Conservation (phyloP, 1,140 invertebrate genomes). For the Plectrocnemia conspersa region DNA sequence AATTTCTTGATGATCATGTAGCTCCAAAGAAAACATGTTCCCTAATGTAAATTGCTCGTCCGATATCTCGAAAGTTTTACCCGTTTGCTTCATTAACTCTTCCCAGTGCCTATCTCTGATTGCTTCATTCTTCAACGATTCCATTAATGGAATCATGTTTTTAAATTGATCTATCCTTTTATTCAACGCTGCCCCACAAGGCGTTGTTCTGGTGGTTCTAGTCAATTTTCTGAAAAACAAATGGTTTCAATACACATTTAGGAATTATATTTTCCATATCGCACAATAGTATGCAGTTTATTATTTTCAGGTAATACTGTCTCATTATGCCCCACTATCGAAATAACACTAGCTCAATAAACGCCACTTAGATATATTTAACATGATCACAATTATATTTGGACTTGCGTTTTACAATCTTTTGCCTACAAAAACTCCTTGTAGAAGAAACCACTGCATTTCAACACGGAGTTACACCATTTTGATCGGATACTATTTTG, state of each 20-base stretch:
- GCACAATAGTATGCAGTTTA: background rate
- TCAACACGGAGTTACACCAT: too few relatives aligned
- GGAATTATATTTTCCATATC: background rate
- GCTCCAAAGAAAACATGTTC: slow-evolving; percentile 88
- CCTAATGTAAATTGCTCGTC: slow-evolving; percentile 80
- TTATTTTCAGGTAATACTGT: too few relatives aligned
- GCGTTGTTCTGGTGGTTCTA: slow-evolving; percentile 52
- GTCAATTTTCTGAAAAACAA: slow-evolving; percentile 47
- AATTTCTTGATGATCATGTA: slow-evolving; percentile 78
- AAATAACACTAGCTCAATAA: too few relatives aligned
- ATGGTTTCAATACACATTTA: slow-evolving; percentile 6
- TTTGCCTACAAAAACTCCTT: too few relatives aligned
- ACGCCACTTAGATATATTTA: too few relatives aligned
- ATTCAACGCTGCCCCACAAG: slow-evolving; percentile 65
- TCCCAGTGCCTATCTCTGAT: slow-evolving; percentile 84
- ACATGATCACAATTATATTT: too few relatives aligned
- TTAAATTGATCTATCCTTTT: slow-evolving; percentile 84
- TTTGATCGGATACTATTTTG: too few relatives aligned
- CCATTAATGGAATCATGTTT: slow-evolving; percentile 80
- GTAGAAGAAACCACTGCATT: too few relatives aligned
- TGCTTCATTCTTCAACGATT: slow-evolving; percentile 86
- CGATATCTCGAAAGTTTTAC: slow-evolving; percentile 79
- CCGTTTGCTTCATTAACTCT: slow-evolving; percentile 81
- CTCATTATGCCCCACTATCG: too few relatives aligned
- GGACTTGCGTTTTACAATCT: too few relatives aligned